Base-by-base conservation (phyloP, 2,888 invertebrate species). In the Macropis europaea region DNA sequence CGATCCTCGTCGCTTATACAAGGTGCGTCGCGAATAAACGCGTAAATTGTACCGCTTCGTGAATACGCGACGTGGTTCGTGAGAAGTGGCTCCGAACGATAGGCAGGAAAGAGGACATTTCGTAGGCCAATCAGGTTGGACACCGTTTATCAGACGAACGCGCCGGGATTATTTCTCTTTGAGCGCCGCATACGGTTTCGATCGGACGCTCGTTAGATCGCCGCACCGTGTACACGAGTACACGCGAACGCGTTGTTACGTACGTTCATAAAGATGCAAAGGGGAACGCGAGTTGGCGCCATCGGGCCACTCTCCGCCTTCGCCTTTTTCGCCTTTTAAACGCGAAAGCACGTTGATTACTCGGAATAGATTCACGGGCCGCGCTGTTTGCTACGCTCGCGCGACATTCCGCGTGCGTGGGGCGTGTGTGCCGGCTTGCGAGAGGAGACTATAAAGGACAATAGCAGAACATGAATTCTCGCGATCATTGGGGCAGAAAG, bases 31-130 rank as follows among this genome's bases (percentile, higher is more conserved):
- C 56, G 60, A 60, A 61, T 67, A 69, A 72, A 57, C 72, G 52
- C 47, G 62, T 53, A 17, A 47, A 57, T 54, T 32, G 32, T 69
- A 28, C 47, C 48, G 43, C 26, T 47, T 38, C 28, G 36, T 34
- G 42, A 34, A 7, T 28, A 38, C 28, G 42, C 62, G 36, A 32
- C 26, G 45, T 47, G 30, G 22, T 45, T 52, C 36, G 30, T 53
- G 57, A 28, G 73, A 54, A 64, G 43, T 50, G 52, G 60, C 54
- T 28, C 40, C 56, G 71, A 60, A 54, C 62, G 61, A 73, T 68
- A 74, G 70, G 80, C 79, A 73, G 82, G 82, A 84, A 86, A 84
- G 81, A 81, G 83, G 84, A 82, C 82, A 86, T 85, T 84, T 83
- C 81, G 82, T 79, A 82, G 82, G 83, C 84, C 78, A 81, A 73